Percentiles rank a stretch among this genome's conserved stretches.
Conservation (phyloP, 2,113 vertebrate genomes). For the Bubo blakistoni region DNA sequence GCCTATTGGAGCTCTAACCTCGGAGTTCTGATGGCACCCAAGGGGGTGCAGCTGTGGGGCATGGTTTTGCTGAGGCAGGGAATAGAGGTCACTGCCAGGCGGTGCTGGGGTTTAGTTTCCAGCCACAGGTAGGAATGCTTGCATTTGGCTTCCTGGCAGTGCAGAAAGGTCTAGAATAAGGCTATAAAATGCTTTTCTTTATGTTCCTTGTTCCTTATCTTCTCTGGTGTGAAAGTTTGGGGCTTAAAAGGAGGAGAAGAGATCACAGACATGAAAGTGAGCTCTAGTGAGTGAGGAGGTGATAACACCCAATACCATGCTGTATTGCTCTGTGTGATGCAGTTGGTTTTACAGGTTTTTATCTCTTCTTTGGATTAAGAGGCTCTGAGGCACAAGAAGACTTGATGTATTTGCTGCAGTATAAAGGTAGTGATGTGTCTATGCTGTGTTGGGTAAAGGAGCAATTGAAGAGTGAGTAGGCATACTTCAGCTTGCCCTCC, state of each 20-base stretch:
- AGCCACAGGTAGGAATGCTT: neutral
- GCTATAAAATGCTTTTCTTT: neutral
- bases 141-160: neutral
- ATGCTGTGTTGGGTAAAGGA: neutral
- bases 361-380: conserved; percentile 33
- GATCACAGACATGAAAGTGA: neutral
- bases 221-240: neutral
- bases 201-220: neutral
- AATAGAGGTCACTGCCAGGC: neutral
- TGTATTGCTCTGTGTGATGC: neutral
- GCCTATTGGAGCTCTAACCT: neutral
- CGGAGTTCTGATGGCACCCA: rapidly evolving
- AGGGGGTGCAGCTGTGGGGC: neutral
- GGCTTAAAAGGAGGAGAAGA: neutral
- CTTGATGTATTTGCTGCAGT: neutral
- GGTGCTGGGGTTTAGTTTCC: neutral
- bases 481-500: neutral
- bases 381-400: neutral
- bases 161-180: neutral
- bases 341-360: neutral
- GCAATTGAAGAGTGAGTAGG: neutral
- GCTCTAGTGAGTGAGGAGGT: neutral
- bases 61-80: neutral
- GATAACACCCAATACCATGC: neutral
- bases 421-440: neutral